phyloP scores from a whole-genome alignment of 1,140 invertebrate species.

The Drosophila littoralis region DNA sequence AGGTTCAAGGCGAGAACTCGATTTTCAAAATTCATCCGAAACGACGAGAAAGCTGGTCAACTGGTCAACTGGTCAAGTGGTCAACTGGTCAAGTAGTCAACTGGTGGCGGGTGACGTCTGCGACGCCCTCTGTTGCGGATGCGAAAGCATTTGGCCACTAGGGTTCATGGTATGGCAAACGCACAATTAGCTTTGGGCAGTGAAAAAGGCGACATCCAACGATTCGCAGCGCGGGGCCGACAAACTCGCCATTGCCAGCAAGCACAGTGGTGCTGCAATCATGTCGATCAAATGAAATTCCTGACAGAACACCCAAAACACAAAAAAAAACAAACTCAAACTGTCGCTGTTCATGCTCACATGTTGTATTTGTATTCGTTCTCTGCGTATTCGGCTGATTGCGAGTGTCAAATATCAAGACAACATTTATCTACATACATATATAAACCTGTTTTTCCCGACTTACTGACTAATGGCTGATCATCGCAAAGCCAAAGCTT shows the following conservation, averaged over 20 bases:
- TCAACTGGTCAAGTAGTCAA: constrained; percentile 25
- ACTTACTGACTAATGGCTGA: no score
- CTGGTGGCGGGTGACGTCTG: constrained; percentile 5
- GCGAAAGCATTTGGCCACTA: not conserved
- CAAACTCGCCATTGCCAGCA: constrained; percentile 36
- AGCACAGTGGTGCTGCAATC: not conserved
- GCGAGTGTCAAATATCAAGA: no score
- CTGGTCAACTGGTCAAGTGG: not conserved
- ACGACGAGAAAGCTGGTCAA: constrained; percentile 20
- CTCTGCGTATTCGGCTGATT: no score
- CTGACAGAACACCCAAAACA: not conserved
- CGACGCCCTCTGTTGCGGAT: not conserved
- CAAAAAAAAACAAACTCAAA: no score
- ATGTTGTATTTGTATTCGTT: no score
- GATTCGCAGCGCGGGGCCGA: constrained; percentile 9
- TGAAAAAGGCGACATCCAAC: constrained; percentile 42
- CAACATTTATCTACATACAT: no score
- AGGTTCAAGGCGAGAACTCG: constrained; percentile 58
- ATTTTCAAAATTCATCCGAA: not conserved
- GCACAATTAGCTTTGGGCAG: constrained; percentile 58
- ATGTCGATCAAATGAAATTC: not conserved
- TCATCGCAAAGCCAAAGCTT: no score
- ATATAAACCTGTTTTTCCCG: no score
- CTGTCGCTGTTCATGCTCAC: no score
- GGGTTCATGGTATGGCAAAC: constrained; percentile 42